Evolutionary conservation across 2,113 vertebrate genomes (phyloP).

Genomic region (Terrapene triunguis): DNA sequence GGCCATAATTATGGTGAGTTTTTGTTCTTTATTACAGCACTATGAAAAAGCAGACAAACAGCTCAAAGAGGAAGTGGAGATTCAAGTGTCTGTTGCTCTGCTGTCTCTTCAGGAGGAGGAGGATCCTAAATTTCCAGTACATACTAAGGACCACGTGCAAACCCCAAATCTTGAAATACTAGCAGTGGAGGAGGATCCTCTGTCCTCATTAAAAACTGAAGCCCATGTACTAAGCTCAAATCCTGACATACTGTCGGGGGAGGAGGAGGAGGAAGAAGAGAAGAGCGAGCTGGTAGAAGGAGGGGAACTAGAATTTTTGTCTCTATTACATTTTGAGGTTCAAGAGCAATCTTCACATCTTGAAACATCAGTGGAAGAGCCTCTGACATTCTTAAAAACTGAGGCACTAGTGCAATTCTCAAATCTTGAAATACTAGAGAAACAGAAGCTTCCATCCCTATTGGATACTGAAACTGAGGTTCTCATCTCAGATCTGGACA

Average conservation of each 20-base stretch:
- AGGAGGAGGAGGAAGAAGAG: background rate
- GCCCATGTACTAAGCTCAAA: background rate
- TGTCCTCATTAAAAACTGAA: background rate
- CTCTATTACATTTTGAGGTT: background rate
- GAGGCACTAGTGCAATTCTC: background rate
- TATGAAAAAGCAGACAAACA: background rate
- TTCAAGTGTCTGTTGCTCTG: background rate
- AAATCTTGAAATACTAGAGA: background rate
- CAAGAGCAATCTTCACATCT: background rate
- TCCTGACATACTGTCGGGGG: background rate
- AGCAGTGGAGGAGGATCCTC: background rate
- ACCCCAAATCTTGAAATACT: background rate
- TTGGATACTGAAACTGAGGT: background rate
- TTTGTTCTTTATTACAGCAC: background rate
- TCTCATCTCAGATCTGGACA: background rate
- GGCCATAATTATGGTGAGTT: background rate
- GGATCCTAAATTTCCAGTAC: background rate
- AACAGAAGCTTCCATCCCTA: background rate
- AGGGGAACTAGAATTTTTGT: background rate
- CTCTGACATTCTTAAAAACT: background rate
- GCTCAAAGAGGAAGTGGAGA: background rate
- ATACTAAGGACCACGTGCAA: background rate
- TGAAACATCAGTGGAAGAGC: background rate
- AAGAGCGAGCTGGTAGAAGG: background rate
- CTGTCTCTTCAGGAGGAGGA: background rate